Conservation (phyloP, 92 coral and sea anemone genomes). For the Porites cylindrica region DNA sequence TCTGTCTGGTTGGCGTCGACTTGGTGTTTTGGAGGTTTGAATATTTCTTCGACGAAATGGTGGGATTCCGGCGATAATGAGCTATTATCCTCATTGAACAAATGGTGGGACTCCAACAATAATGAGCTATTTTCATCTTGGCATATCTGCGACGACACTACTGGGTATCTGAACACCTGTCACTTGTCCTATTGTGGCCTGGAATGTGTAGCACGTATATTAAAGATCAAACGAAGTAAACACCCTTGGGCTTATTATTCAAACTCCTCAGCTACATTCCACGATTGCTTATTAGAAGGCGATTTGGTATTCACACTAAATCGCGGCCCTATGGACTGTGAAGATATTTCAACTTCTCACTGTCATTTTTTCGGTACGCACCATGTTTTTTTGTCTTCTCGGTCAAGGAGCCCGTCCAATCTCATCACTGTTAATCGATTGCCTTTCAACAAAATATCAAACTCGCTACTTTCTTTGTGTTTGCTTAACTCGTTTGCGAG, state of each 20-base stretch:
- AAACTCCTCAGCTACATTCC: conserved; percentile 39
- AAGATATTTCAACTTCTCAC: conserved; percentile 25
- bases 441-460: conserved; percentile 38
- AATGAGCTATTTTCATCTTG: too few species aligned
- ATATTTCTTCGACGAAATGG: too few species aligned
- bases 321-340: conserved; percentile 24
- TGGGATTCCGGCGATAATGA: too few species aligned
- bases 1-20: too few species aligned
- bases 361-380: conserved; percentile 11
- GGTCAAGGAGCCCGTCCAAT: conserved; percentile 40
- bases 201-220: conserved; percentile 4
- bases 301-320: conserved; percentile 23
- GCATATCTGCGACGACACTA: too few species aligned
- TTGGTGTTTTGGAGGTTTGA: too few species aligned
- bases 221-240: neutral
- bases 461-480: conserved; percentile 50
- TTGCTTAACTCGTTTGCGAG: conserved; percentile 54
- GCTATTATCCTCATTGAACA: too few species aligned
- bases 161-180: too few species aligned
- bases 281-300: conserved; percentile 15
- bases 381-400: conserved; percentile 20
- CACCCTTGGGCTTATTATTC: conserved; percentile 38
- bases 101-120: too few species aligned
- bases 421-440: conserved; percentile 34
- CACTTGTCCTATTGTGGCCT: neutral